Evolutionary conservation across 1,140 invertebrate genomes (phyloP), one percentile per base, ranked within the genome.

Genomic region (Eriocheir sinensis): DNA sequence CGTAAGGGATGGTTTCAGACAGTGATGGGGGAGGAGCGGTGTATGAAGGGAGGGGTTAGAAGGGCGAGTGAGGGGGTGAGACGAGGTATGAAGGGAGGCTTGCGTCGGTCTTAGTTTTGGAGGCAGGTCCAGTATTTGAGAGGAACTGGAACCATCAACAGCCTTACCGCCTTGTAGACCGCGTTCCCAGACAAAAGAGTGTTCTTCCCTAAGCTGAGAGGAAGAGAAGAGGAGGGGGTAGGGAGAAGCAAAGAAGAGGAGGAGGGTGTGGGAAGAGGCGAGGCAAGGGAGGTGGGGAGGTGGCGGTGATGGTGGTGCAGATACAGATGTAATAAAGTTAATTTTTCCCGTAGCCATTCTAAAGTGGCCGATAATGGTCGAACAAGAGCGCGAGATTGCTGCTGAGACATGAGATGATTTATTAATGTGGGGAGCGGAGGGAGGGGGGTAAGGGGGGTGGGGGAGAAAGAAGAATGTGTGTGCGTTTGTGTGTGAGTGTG

Each of bases 101-200:
- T n/a, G n/a, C n/a, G n/a, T n/a, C n/a, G n/a, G n/a, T n/a, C n/a
- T n/a, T n/a, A 72, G 60, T 27, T n/a, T 4, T 21, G 8, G 85
- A 36, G 85, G 38, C 9, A 6, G 21, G 85, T 36, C 34, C 36
- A 79, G 53, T 32, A 91, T 91, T 53, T 34, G 83, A 34, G 34
- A 30, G 30, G 83, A 44, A 44, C 36, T 0, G n/a, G 34, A 36
- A 6, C n/a, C 89, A 79, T 91, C 80, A 40, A 60, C 53, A 36
- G 60, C 36, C 79, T 38, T 79, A 91, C 89, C 21, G 30, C 85
- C 85, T 32, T 2, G 8, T 79, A 79, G n/a, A 21, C 53, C 44
- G 53, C 79, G 53, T 38, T 79, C 80, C 89, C 60, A 27, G 40
- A 80, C 83, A 38, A 83, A 92, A 85, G 81, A n/a, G 79, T 41